phyloP scores from a whole-genome alignment of 2,113 vertebrate genomes.

The Thalassarche chlororhynchos region DNA sequence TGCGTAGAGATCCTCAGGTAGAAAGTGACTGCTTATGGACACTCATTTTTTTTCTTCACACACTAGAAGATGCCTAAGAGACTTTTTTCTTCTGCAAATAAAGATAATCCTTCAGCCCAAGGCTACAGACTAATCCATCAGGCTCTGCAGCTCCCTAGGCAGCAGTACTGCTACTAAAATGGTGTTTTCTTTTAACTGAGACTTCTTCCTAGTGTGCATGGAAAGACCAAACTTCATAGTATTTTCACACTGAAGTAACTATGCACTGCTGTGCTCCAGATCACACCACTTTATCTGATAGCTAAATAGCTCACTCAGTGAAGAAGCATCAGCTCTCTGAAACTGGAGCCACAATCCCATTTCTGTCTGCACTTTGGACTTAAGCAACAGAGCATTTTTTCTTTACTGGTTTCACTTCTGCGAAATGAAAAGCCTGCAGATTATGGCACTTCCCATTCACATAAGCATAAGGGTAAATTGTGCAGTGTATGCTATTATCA shows the following conservation, averaged over 20 bases:
- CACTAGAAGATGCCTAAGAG: background rate
- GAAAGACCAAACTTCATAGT: background rate
- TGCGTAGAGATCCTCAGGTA: background rate
- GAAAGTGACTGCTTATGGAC: background rate
- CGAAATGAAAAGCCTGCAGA: conserved; percentile 36
- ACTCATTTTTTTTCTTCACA: rapidly evolving
- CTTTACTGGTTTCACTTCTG: conserved; percentile 44
- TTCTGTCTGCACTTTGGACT: background rate
- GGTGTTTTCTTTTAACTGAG: background rate
- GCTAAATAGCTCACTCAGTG: background rate
- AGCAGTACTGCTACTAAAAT: background rate
- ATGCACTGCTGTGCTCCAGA: background rate
- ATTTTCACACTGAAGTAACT: background rate
- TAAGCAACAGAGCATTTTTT: conserved; percentile 28
- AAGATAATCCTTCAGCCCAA: background rate
- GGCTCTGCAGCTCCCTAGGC: background rate
- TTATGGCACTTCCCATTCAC: background rate
- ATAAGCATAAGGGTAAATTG: background rate
- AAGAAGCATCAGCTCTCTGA: background rate
- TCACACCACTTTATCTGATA: background rate
- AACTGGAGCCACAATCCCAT: background rate
- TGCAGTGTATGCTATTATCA: background rate
- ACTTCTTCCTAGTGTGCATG: background rate
- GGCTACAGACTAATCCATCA: background rate
- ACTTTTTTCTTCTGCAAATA: background rate